Evolutionary conservation across 2,113 vertebrate genomes (phyloP).

Genomic region (Lucifuga dentata): DNA sequence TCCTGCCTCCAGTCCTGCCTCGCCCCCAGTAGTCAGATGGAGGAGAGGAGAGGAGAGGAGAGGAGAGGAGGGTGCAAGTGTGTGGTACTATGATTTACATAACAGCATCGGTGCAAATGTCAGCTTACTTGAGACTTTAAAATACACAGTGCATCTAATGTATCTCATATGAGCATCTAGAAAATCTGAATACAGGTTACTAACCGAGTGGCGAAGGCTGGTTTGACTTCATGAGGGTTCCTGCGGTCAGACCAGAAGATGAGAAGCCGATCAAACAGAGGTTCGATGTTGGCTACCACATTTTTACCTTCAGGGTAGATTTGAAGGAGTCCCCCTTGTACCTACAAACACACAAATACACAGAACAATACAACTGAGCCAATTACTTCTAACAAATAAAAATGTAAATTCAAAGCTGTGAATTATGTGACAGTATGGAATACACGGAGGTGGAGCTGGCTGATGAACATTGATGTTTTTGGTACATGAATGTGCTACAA

Average conservation of each 20-base stretch:
- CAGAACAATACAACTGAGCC: too few species aligned
- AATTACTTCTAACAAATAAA: too few species aligned
- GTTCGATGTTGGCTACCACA: constrained; percentile 91
- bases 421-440: neutral
- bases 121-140: too few species aligned
- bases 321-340: constrained; percentile 90
- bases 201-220: constrained; percentile 90
- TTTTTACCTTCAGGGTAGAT: constrained; percentile 90
- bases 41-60: constrained; percentile 19
- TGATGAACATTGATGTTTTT: too few species aligned
- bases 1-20: constrained; percentile 77
- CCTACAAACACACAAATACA: constrained; percentile 66
- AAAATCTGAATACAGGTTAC: constrained; percentile 7
- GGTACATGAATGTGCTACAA: too few species aligned
- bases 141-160: neutral
- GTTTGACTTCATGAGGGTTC: constrained; percentile 94
- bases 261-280: constrained; percentile 90
- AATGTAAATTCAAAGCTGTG: too few species aligned
- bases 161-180: too few species aligned
- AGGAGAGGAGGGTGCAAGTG: neutral
- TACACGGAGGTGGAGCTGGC: too few species aligned
- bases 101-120: too few species aligned
- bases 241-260: constrained; percentile 95
- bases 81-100: neutral
- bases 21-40: constrained; percentile 65